Conservation (phyloP, 2,797 vertebrate species). For the Sparus aurata region DNA sequence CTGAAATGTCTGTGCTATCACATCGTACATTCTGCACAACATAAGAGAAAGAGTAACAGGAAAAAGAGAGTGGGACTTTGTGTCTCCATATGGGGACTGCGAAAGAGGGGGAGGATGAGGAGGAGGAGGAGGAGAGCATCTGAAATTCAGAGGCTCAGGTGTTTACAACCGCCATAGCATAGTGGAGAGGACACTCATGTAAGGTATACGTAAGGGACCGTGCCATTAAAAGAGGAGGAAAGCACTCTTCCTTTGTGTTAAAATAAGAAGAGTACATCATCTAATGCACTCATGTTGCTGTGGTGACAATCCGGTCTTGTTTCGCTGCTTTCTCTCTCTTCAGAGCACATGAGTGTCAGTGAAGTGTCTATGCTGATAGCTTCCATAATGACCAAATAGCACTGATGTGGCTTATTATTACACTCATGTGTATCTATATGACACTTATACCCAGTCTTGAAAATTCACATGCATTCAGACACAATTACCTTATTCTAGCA, state of each 20-base stretch:
- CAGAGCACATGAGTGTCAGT: constrained; percentile 44
- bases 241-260: constrained; percentile 55
- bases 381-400: constrained; percentile 52
- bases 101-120: constrained; percentile 16
- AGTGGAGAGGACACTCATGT: constrained; percentile 57
- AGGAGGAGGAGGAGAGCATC: constrained; percentile 31
- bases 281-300: constrained; percentile 54
- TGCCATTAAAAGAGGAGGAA: constrained; percentile 59
- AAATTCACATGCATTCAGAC: constrained; percentile 4
- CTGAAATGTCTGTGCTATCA: neutral
- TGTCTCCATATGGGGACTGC: constrained; percentile 33
- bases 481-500: neutral
- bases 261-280: constrained; percentile 58
- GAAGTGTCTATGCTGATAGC: constrained; percentile 44
- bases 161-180: constrained; percentile 43
- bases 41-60: neutral
- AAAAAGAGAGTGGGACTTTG: constrained; percentile 15
- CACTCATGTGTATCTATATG: neutral
- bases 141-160: constrained; percentile 52
- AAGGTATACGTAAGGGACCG: constrained; percentile 34
- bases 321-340: constrained; percentile 54
- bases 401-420: constrained; percentile 24
- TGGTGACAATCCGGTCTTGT: constrained; percentile 39
- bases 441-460: constrained; percentile 5
- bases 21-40: neutral